Evolutionary conservation across 2,888 invertebrate species (phyloP).

Genomic region (Pristionchus maxplancki): DNA sequence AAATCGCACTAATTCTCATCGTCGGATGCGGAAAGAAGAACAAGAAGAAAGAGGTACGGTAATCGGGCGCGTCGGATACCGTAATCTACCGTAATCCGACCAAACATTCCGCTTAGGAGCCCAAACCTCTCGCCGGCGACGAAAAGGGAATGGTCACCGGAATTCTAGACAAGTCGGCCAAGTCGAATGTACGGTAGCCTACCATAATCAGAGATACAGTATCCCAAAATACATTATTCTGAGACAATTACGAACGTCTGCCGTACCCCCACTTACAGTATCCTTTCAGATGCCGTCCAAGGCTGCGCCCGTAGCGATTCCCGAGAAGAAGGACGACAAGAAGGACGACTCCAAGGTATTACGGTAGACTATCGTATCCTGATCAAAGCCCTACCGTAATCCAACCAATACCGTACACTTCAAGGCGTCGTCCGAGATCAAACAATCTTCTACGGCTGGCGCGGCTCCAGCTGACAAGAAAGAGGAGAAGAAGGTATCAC

Average conservation of each 20-base stretch:
- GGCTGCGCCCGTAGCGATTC: background rate
- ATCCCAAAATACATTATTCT: background rate
- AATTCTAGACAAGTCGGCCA: background rate
- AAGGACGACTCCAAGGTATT: background rate
- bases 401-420: background rate
- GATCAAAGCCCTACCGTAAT: background rate
- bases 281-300: background rate
- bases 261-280: background rate
- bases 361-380: background rate
- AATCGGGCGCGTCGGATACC: background rate
- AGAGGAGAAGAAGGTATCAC: background rate
- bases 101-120: background rate
- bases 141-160: constrained; percentile 22
- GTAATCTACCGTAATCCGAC: background rate
- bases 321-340: constrained; percentile 15
- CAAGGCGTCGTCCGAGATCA: background rate
- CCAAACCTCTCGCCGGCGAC: background rate
- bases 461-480: background rate
- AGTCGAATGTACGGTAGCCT: background rate
- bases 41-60: constrained; percentile 37
- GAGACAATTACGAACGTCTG: too few relatives aligned
- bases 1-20: constrained; percentile 33
- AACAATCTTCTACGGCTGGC: background rate
- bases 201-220: background rate
- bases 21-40: constrained; percentile 43